Evolutionary conservation across 23 tunicate species (phyloP), one percentile per base, ranked within the genome.

Genomic region (Ciona savignyi): DNA sequence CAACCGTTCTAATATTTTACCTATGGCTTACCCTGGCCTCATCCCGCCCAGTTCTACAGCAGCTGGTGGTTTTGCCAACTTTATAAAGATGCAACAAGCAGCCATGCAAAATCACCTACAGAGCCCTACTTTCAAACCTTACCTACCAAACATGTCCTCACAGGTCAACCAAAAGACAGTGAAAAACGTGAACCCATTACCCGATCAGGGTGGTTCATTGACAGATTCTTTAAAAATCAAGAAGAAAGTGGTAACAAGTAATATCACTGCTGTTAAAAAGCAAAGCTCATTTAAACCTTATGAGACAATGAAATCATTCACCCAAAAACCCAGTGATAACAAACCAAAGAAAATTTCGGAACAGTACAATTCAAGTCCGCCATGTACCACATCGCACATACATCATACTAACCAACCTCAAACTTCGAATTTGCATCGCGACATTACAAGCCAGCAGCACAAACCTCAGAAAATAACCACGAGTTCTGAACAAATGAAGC

Each of bases 61-160:
- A 2, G 24, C 22, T 26, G 83, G 69, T 29, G 74, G 56, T 69
- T 33, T 78, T 31, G 49, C 83, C 9, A 68, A 69, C 28, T 69
- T 78, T 23, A 69, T 78, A 6, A 69, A 78, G 32, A 29, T 68
- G 68, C 83, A 78, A 31, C 75, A 78, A 9, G 61, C 74, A 33
- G 74, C 73, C 1, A 2, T 49, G 65, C 77, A 51, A 20, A 29
- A 27, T 1, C 77, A 56, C 28, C 65, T 56, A 15, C 77, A 70
- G 51, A 51, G n/a, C n/a, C n/a, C n/a, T 9, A 19, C 24, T 6
- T n/a, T 15, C 69, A 19, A 65, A 65, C 69, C 26, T 15, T 65
- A 22, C 24, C 24, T 65, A 9, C 23, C 25, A 19, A 65, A 11
- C 23, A 19, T 65, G 69, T 25, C 26, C 24, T 6, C 21, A 22